Conservation (phyloP, 2,888 invertebrate species). For the Dinocampus coccinellae region DNA sequence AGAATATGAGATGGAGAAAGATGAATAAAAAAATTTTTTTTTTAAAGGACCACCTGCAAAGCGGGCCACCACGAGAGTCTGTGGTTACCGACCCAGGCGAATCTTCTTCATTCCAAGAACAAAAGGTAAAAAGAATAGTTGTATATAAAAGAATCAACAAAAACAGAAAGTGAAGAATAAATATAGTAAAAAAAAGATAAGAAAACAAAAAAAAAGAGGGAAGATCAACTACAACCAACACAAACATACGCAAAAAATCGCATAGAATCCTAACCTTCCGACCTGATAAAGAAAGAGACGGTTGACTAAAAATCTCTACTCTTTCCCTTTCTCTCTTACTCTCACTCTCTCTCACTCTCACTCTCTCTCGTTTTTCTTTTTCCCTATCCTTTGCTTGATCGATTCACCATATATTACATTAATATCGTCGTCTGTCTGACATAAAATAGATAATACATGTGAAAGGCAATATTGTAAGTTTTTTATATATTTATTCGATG, state of each 20-base stretch:
- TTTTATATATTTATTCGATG: too few relatives aligned
- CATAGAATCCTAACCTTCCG: background rate
- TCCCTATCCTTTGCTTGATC: background rate
- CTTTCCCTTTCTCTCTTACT: too few relatives aligned
- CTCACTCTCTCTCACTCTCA: background rate
- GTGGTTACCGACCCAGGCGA: constrained; percentile 35
- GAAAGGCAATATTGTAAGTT: background rate
- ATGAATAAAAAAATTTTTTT: background rate
- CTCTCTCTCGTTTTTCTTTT: background rate
- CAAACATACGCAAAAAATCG: background rate
- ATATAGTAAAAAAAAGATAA: background rate
- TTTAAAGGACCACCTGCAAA: constrained; percentile 46
- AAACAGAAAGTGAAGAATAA: constrained; percentile 1
- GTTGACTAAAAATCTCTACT: background rate
- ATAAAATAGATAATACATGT: constrained; percentile 9
- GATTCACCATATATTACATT: background rate
- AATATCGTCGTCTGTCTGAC: background rate
- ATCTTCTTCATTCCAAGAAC: constrained; percentile 29
- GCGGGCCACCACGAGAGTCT: constrained; percentile 42
- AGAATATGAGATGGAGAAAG: background rate
- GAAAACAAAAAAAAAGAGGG: background rate
- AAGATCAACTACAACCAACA: background rate
- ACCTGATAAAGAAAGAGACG: constrained; percentile 1
- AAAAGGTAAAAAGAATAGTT: constrained; percentile 26
- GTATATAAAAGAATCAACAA: constrained; percentile 9